Conservation (phyloP, 92 coral and sea anemone species). For the Micromussa lordhowensis region DNA sequence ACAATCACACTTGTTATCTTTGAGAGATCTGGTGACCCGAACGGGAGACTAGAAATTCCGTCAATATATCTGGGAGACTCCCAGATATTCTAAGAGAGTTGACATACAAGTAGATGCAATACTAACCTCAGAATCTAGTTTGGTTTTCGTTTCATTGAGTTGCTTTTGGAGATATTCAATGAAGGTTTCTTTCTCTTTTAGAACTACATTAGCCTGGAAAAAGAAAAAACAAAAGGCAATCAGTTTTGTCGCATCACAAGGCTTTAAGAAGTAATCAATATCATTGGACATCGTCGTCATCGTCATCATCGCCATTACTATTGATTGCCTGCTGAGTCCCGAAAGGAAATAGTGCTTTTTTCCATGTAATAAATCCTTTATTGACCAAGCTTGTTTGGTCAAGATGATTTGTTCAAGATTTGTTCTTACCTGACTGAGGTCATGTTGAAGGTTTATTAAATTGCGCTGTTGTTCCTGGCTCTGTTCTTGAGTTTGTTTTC, state of each 20-base stretch:
- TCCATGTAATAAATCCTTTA: too few relatives aligned
- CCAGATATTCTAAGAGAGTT: too few relatives aligned
- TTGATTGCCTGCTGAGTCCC: too few relatives aligned
- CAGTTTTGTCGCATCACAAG: neutral
- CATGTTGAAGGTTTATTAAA: conserved; percentile 83
- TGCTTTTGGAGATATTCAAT: conserved; percentile 95
- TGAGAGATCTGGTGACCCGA: too few relatives aligned
- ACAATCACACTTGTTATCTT: neutral
- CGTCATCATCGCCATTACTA: neutral
- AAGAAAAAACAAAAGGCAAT: neutral
- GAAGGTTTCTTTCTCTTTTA: conserved; percentile 91
- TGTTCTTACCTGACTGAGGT: conserved; percentile 79
- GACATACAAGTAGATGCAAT: too few relatives aligned
- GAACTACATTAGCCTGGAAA: conserved; percentile 80
- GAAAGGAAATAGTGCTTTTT: too few relatives aligned
- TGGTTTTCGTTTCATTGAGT: conserved; percentile 81
- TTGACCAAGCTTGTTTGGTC: neutral
- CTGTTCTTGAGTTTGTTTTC: conserved; percentile 89
- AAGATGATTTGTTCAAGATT: too few relatives aligned
- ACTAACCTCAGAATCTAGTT: conserved; percentile 83
- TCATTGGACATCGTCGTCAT: too few relatives aligned
- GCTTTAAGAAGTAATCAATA: too few relatives aligned
- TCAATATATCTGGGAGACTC: too few relatives aligned
- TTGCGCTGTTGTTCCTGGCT: conserved; percentile 91
- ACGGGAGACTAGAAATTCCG: too few relatives aligned